phyloP scores from a whole-genome alignment of 2,888 invertebrate genomes.

The Marasmarcha lunaedactyla region DNA sequence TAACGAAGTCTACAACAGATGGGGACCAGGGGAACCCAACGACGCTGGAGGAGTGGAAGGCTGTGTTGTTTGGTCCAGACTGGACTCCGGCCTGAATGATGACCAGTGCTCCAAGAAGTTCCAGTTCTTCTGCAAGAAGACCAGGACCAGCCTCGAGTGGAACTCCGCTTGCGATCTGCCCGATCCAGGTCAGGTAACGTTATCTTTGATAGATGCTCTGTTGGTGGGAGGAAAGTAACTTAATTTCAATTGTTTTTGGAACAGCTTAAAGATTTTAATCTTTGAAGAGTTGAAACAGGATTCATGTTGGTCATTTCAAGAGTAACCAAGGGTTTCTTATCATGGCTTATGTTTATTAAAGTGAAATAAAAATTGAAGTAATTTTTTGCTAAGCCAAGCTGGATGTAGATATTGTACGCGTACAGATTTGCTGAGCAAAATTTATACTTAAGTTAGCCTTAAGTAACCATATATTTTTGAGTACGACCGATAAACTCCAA shows the following conservation, averaged over 20 bases:
- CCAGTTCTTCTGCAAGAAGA: conserved; percentile 48
- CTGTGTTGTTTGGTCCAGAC: conserved; percentile 27
- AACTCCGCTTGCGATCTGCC: conserved; percentile 36
- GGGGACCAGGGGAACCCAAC: conserved; percentile 40
- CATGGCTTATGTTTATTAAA: too few relatives aligned
- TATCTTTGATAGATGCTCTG: neutral
- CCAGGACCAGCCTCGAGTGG: conserved; percentile 32
- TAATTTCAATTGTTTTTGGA: neutral
- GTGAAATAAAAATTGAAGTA: too few relatives aligned
- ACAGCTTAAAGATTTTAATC: neutral
- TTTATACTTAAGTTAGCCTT: too few relatives aligned
- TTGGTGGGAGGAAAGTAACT: neutral
- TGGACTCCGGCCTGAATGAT: conserved; percentile 30
- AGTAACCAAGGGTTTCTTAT: too few relatives aligned
- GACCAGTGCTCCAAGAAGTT: conserved; percentile 25
- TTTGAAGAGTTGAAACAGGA: neutral
- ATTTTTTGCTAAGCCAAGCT: too few relatives aligned
- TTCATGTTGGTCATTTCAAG: too few relatives aligned
- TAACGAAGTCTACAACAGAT: conserved; percentile 32
- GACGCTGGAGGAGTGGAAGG: conserved; percentile 27
- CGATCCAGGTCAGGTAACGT: conserved; percentile 25
- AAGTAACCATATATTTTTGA: too few relatives aligned
- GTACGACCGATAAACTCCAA: too few relatives aligned
- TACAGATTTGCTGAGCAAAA: too few relatives aligned
- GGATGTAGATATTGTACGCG: too few relatives aligned